phyloP scores from a whole-genome alignment of 2,113 vertebrate genomes.

The Aegotheles bennettii region DNA sequence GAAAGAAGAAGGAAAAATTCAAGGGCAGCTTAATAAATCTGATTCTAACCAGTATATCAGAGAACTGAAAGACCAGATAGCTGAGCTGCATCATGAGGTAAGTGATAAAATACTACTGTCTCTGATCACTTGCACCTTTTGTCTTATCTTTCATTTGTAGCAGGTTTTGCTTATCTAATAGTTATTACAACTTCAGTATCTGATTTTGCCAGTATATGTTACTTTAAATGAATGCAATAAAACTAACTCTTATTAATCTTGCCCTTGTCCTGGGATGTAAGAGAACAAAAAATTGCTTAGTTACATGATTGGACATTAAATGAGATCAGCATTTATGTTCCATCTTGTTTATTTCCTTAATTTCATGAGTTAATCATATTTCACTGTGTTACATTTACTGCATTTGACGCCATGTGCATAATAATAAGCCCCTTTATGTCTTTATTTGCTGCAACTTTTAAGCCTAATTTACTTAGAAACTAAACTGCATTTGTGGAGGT shows the following conservation, averaged over 20 bases:
- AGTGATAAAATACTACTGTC: conserved; percentile 57
- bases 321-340: background rate
- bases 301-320: background rate
- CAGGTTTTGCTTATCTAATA: background rate
- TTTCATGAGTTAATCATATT: background rate
- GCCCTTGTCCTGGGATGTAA: background rate
- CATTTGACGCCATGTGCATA: background rate
- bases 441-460: background rate
- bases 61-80: conserved; percentile 95
- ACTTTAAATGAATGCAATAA: background rate
- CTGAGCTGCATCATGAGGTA: conserved; percentile 94
- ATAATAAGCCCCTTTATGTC: background rate
- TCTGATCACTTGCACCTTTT: conserved; percentile 43
- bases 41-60: conserved; percentile 95
- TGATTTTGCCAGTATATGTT: background rate
- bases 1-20: conserved; percentile 97
- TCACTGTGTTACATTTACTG: background rate
- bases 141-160: background rate
- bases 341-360: background rate
- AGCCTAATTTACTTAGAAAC: background rate
- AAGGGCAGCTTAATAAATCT: conserved; percentile 95
- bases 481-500: background rate
- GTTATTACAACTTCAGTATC: background rate
- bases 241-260: background rate
- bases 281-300: background rate